Evolutionary conservation across 2,888 invertebrate genomes (phyloP).

Genomic region (Entomobrya proxima): DNA sequence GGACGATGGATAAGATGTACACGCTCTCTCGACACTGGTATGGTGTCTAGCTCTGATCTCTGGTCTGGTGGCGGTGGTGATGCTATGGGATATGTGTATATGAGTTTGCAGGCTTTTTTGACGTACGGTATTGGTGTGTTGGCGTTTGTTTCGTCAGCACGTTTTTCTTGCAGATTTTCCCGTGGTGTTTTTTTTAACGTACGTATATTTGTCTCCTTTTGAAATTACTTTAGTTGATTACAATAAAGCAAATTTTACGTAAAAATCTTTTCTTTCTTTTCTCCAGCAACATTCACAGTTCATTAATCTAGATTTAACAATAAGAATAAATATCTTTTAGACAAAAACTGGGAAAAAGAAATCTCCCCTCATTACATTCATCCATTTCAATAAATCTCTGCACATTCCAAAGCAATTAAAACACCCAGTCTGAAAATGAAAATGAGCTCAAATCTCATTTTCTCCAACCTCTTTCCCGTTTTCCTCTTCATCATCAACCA

Average conservation of each 20-base stretch:
- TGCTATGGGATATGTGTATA: too few species aligned
- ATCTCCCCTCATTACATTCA: constrained; percentile 15
- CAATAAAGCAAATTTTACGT: too few species aligned
- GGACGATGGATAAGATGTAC: neutral
- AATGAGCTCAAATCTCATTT: neutral
- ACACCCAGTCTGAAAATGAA: constrained; percentile 8
- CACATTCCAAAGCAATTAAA: constrained; percentile 12
- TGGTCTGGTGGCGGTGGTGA: neutral
- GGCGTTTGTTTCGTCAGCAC: too few species aligned
- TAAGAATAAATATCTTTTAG: neutral
- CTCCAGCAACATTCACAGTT: constrained; percentile 35
- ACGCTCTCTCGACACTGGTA: neutral
- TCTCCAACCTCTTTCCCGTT: constrained; percentile 24
- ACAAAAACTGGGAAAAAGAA: too few species aligned
- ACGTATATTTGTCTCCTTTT: too few species aligned
- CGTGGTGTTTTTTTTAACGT: too few species aligned
- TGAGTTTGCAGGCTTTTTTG: too few species aligned
- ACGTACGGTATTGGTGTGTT: too few species aligned
- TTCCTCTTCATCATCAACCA: neutral
- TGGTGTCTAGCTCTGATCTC: too few species aligned
- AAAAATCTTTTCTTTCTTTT: neutral
- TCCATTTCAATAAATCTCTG: neutral
- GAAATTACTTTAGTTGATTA: too few species aligned
- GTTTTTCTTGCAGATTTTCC: too few species aligned
- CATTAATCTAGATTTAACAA: constrained; percentile 52